Conservation (phyloP, 2,797 vertebrate genomes). For the Hyperoplus lanceolatus region DNA sequence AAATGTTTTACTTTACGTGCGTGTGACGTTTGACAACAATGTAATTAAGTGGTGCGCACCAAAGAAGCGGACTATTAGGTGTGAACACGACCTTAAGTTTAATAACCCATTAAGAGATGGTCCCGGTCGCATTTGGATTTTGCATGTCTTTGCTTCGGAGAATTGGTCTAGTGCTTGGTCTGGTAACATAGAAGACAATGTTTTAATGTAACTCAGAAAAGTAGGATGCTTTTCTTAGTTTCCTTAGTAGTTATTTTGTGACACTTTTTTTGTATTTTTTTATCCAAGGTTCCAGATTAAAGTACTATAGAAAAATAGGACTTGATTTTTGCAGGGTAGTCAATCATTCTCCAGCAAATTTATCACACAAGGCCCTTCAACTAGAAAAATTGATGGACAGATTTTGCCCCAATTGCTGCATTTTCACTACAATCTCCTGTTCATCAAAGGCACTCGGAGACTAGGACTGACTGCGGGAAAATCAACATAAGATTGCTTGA, state of each 20-base stretch:
- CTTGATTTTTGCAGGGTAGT: not conserved
- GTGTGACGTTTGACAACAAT: too few species aligned
- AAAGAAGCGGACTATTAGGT: too few species aligned
- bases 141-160: not conserved
- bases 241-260: constrained; percentile 5
- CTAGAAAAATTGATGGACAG: not conserved
- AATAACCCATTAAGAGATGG: not conserved
- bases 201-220: not conserved
- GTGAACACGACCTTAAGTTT: not conserved
- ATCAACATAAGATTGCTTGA: not conserved
- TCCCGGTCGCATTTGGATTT: not conserved
- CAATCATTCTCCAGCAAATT: not conserved
- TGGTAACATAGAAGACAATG: not conserved
- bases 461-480: not conserved
- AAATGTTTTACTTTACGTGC: too few species aligned
- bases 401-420: not conserved
- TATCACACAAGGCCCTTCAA: not conserved
- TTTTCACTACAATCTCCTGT: not conserved
- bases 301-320: not conserved
- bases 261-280: not conserved
- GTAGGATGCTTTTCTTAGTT: constrained; percentile 1
- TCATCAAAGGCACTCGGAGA: not conserved
- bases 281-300: not conserved
- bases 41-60: too few species aligned
- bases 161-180: not conserved